Base-by-base conservation (phyloP, 2,888 invertebrate genomes). In the Physocephala rufipes region DNA sequence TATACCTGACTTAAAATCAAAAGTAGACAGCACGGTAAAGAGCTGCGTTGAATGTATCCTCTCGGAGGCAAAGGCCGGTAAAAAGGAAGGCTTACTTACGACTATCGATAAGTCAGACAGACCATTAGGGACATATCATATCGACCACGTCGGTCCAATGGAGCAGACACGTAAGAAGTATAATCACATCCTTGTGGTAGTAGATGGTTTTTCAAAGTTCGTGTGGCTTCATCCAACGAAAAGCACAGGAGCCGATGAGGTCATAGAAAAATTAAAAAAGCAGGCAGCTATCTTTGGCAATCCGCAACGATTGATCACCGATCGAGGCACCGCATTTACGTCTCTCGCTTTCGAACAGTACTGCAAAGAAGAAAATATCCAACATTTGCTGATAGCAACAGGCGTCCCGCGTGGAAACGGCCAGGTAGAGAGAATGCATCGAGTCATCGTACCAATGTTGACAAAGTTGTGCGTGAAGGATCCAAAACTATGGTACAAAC, bases 61-160 rank as follows among this genome's bases (percentile, higher is more conserved):
- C 9, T 47, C 70, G 16, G 49, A 76, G 66, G 70, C 79, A 76
- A 64, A 85, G 67, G 71, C 53, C 0, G 84, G 84, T 0, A 82
- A 79, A 67, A 76, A 79, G 30, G 71, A 72, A 49, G 73, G 67
- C 2, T 53, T 47, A 30, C 24, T 75, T 1, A 30, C 24, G 21
- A 63, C 75, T 76, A 0, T 85, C 2, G 77, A 79, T 5, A 84
- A 85, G 59, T 81, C 74, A 4, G 77, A 75, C 0, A 47, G 51
- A 1, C 83, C 83, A 2, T 61, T 84, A 12, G 64, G 78, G 4
- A 83, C 82, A 0, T 79, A 75, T 7, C 82, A 84, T 55, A 62
- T 81, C 12, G 84, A 84, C 59, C 84, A 85, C 55, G 47, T 85
- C 2, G 82, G 84, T 2, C 83, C 83, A 5, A 55, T 82, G 66